Evolutionary conservation across 1,140 invertebrate species (phyloP), one percentile per base, ranked within the genome.

Genomic region (Ostrea denselamellosa): DNA sequence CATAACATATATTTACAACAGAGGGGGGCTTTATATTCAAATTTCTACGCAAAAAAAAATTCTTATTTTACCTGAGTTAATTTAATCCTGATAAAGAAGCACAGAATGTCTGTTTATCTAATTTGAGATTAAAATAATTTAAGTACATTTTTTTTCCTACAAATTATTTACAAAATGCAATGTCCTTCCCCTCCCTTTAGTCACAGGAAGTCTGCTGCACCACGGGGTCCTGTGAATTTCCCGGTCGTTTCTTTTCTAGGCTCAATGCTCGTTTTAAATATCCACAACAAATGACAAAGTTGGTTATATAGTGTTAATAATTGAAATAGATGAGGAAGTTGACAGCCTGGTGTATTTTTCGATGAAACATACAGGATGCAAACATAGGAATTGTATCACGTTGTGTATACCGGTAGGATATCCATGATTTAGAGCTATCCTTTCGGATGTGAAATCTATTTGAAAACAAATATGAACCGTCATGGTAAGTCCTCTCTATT

Each of bases 251-350:
- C 9, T 9, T 34, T 25, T 77, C 68, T 14, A 28, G 10, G 22
- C 9, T 28, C 9, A 2, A 28, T 77, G 9, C 25, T 25, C 28
- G 22, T 25, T 77, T 77, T 28, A 25, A 77, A 0, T 25, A 34
- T 34, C 68, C 56, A 77, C 28, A 22, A 34, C 5, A 34, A 14
- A 34, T 14, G 25, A 10, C 19, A 71, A 25, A 12, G 22, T 71
- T n/a, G 7, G 12, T 71, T 10, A 25, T 71, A 22, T 28, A 77
- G 28, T 9, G 25, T 77, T 25, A 77, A 28, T 77, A 77, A 77
- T 77, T 77, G 28, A 77, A 77, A 77, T 77, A 77, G 68, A 28
- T 77, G 34, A 44, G 68, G 68, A 77, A 77, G 68, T 77, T 77
- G 68, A 34, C 68, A 77, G 14, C 25, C 28, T 28, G 28, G 68